Percentiles rank a stretch among this genome's conserved stretches.
Evolutionary conservation across 2,888 invertebrate genomes (phyloP).

Genomic region (Eurois occulta): DNA sequence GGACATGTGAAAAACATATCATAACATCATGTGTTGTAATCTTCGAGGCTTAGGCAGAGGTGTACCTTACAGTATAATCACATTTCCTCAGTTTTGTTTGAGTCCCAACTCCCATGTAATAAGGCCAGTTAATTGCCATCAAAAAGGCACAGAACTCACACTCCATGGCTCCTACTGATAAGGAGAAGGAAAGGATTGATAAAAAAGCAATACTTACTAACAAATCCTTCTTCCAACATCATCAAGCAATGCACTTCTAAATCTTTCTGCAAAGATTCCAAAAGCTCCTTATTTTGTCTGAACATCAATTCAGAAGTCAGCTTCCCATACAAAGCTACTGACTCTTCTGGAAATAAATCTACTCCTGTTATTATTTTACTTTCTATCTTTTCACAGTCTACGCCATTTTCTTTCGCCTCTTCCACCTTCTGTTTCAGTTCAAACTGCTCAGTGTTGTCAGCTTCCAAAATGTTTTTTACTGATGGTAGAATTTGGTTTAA

Average conservation of each 20-base stretch:
- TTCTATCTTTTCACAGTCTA: constrained; percentile 74
- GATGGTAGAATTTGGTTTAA: constrained; percentile 82
- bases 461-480: constrained; percentile 80
- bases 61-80: not conserved
- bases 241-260: constrained; percentile 83
- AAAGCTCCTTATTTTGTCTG: constrained; percentile 84
- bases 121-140: not conserved
- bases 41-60: not conserved
- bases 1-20: not conserved
- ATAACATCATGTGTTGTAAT: no score
- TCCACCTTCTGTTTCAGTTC: constrained; percentile 77
- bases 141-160: not conserved
- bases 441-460: constrained; percentile 81
- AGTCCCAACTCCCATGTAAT: no score
- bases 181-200: not conserved
- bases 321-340: constrained; percentile 83
- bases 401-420: constrained; percentile 67
- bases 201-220: constrained; percentile 76
- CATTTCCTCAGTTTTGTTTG: no score
- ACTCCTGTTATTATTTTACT: constrained; percentile 79
- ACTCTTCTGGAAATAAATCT: constrained; percentile 83
- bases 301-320: constrained; percentile 86
- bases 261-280: constrained; percentile 82
- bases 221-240: constrained; percentile 81
- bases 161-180: not conserved